Conservation (phyloP, 2,888 invertebrate genomes). For the Torymus aiolomorphi region DNA sequence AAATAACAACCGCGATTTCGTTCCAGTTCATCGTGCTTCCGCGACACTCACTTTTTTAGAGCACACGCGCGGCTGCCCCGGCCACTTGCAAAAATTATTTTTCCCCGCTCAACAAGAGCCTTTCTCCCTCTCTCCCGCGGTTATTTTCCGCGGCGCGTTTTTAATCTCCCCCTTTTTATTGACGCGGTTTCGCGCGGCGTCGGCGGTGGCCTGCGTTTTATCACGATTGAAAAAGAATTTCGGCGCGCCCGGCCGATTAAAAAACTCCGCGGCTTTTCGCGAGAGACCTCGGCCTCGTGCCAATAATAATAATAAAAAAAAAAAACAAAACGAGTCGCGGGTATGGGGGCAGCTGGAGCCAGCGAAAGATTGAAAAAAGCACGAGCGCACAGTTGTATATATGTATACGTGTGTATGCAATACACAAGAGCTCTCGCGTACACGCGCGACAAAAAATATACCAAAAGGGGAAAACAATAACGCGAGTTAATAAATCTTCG, state of each 20-base stretch:
- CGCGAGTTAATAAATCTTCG: slow-evolving; percentile 52
- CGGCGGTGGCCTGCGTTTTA: neutral
- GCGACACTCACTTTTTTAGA: neutral
- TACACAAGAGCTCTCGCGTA: too few relatives aligned
- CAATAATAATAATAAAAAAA: slow-evolving; percentile 20
- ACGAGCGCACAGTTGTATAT: neutral
- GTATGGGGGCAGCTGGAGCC: neutral
- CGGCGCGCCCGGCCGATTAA: slow-evolving; percentile 22
- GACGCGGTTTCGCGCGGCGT: neutral
- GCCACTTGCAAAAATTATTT: slow-evolving; percentile 36
- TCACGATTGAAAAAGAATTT: slow-evolving; percentile 47
- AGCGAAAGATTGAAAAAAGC: neutral
- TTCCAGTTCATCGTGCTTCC: neutral
- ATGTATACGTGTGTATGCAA: too few relatives aligned
- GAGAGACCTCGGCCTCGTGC: slow-evolving; percentile 4
- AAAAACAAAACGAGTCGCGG: neutral
- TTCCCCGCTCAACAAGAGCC: neutral
- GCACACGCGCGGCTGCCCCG: neutral
- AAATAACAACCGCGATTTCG: slow-evolving; percentile 25
- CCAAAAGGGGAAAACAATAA: slow-evolving; percentile 44
- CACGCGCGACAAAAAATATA: neutral
- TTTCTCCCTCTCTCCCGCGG: neutral
- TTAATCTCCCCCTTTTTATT: slow-evolving; percentile 32
- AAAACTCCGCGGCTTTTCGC: slow-evolving; percentile 6
- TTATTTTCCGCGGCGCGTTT: slow-evolving; percentile 20